A percentile compares a stretch with the other conserved stretches of the same genome.
Evolutionary conservation across 2,113 vertebrate species (phyloP).

Genomic region (Cercopithecus mona): DNA sequence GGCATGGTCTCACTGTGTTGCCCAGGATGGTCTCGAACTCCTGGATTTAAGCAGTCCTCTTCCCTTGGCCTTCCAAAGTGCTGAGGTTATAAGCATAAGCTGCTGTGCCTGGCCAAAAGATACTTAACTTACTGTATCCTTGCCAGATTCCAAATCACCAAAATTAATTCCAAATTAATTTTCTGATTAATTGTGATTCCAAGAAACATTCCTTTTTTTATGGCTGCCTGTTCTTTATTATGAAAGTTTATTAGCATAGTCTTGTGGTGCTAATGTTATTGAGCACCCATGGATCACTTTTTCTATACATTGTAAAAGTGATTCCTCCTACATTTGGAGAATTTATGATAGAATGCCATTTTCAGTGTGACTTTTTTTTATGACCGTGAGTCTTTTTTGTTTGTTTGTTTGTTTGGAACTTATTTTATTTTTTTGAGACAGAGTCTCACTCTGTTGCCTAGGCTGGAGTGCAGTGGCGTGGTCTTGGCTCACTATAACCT

Average conservation of each 20-base stretch:
- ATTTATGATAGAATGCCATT: background rate
- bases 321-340: background rate
- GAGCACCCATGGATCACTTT: background rate
- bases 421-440: too few species aligned
- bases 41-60: too few species aligned
- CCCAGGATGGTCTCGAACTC: too few species aligned
- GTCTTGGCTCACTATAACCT: too few species aligned
- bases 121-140: background rate
- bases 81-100: too few species aligned
- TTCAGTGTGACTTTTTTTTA: background rate
- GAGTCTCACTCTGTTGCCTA: too few species aligned
- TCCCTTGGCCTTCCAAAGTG: too few species aligned
- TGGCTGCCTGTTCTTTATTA: background rate
- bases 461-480: too few species aligned
- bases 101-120: background rate
- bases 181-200: conserved; percentile 24
- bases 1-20: too few species aligned
- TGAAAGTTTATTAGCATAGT: background rate
- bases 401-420: too few species aligned
- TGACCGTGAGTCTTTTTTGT: background rate
- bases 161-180: background rate
- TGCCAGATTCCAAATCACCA: background rate
- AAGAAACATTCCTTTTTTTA: background rate
- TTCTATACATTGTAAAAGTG: background rate
- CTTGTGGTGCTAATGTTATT: background rate